Evolutionary conservation across 64 coral and sea anemone species (phyloP), one percentile per base, ranked within the genome.

Genomic region (Montipora sp.): DNA sequence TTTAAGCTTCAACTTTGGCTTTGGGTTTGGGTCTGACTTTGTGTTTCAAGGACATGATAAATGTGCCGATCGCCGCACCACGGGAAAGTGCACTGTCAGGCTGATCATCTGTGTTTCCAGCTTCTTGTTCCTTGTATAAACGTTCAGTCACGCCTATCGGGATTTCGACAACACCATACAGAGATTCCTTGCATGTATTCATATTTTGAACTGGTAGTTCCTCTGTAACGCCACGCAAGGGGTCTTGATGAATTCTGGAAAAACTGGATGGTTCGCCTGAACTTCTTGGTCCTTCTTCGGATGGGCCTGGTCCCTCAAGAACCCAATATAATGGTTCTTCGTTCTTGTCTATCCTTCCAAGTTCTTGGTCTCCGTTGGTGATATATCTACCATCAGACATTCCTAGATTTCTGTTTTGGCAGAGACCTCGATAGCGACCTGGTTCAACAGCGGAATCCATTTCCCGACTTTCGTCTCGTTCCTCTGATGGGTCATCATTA

Each of bases 301-400:
- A 49, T 4, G 82, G 45, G n/a, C 0, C 8, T 71, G 63, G 19
- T 70, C 43, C 18, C 46, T 85, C 82, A 44, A 51, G 82, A 7
- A 85, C 65, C 3, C 47, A 12, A 72, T 85, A 85, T 0, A 72
- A 49, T 22, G 82, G 82, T 11, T 85, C 82, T 85, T 50, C n/a
- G 1, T 16, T n/a, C 13, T 47, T 16, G 1, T 48, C 68, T 71
- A 0, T 71, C 5, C 3, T 19, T 71, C 68, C 20, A 18, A 21
- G 18, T 71, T 23, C 19, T 5, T 71, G 68, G 10, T 71, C 44
- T 50, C 15, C 75, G 46, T 18, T 2, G 15, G 16, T 49, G 3
- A 78, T 19, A 3, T 50, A 7, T 49, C 13, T 5, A 12, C 46
- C 27, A 46, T 7, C 5, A 45, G 12, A 11, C 44, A 13, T 3